A percentile compares a stretch with the other conserved stretches of the same genome.
Evolutionary conservation across 2,888 invertebrate genomes (phyloP).

Genomic region (Drosophila emarginata): DNA sequence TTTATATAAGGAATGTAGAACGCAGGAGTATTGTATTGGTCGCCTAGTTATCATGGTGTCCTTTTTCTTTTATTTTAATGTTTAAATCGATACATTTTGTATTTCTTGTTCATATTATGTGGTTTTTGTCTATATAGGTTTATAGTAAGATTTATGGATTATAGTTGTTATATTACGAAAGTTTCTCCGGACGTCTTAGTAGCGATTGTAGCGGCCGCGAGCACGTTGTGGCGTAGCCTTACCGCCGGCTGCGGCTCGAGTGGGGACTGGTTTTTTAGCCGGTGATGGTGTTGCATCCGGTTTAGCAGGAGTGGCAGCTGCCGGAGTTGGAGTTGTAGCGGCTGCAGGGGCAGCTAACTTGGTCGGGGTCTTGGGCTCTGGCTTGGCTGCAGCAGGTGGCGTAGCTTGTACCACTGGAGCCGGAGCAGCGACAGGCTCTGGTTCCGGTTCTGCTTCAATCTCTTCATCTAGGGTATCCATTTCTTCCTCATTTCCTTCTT

Average conservation of each 20-base stretch:
- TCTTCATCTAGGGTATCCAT: constrained; percentile 54
- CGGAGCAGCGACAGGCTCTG: neutral
- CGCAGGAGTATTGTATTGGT: no score
- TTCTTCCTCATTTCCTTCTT: constrained; percentile 49
- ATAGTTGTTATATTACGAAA: neutral
- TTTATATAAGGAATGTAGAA: no score
- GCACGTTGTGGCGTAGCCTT: constrained; percentile 81
- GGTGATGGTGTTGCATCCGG: constrained; percentile 83
- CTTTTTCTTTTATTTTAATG: constrained; percentile 59
- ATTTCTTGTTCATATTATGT: neutral
- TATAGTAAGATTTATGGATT: neutral
- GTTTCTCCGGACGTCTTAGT: constrained; percentile 51
- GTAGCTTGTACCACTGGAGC: constrained; percentile 15
- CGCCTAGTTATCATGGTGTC: constrained; percentile 10
- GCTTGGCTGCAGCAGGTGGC: constrained; percentile 47
- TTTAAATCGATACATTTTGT: constrained; percentile 53
- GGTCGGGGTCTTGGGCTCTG: constrained; percentile 57
- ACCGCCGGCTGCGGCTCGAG: constrained; percentile 68
- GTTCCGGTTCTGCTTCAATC: constrained; percentile 52
- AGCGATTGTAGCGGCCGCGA: constrained; percentile 82
- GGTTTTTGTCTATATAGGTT: neutral
- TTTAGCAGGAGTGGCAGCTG: constrained; percentile 38
- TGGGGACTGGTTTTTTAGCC: constrained; percentile 74
- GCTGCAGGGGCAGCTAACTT: constrained; percentile 52
- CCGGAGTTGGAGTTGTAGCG: constrained; percentile 27